phyloP scores from a whole-genome alignment of 2,797 vertebrate genomes.

The Menidia menidia region DNA sequence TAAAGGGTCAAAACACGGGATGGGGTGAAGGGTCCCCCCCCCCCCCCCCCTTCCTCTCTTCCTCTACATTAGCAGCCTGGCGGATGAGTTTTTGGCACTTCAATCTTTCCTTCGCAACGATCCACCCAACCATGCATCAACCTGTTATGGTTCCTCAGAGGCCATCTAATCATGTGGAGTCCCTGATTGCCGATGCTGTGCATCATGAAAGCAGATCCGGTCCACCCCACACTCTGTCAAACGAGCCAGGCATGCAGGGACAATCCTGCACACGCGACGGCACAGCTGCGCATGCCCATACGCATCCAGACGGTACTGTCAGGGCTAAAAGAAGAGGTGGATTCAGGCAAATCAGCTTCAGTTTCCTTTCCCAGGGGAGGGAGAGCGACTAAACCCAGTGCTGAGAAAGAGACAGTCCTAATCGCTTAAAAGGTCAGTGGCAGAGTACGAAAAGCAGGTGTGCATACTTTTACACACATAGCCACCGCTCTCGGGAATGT shows the following conservation, averaged over 20 bases:
- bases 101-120: constrained; percentile 12
- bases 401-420: constrained; percentile 30
- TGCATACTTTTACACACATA: constrained; percentile 34
- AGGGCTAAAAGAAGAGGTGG: constrained; percentile 14
- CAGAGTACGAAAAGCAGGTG: constrained; percentile 21
- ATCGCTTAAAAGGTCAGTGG: constrained; percentile 46
- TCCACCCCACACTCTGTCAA: constrained; percentile 37
- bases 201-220: constrained; percentile 56
- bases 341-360: constrained; percentile 41
- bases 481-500: constrained; percentile 57
- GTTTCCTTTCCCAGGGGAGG: constrained; percentile 36
- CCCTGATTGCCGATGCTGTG: constrained; percentile 63
- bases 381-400: constrained; percentile 31
- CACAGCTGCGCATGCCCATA: constrained; percentile 1
- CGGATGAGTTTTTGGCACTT: constrained; percentile 22
- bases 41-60: constrained; percentile 4
- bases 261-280: constrained; percentile 9
- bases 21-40: constrained; percentile 40
- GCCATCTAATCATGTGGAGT: constrained; percentile 56
- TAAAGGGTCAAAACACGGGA: constrained; percentile 35
- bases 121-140: constrained; percentile 19
- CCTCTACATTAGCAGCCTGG: constrained; percentile 17
- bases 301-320: constrained; percentile 28
- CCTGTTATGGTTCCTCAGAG: constrained; percentile 24
- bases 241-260: constrained; percentile 12